phyloP scores from a whole-genome alignment of 1,140 invertebrate genomes.

The Hyles vespertilio region DNA sequence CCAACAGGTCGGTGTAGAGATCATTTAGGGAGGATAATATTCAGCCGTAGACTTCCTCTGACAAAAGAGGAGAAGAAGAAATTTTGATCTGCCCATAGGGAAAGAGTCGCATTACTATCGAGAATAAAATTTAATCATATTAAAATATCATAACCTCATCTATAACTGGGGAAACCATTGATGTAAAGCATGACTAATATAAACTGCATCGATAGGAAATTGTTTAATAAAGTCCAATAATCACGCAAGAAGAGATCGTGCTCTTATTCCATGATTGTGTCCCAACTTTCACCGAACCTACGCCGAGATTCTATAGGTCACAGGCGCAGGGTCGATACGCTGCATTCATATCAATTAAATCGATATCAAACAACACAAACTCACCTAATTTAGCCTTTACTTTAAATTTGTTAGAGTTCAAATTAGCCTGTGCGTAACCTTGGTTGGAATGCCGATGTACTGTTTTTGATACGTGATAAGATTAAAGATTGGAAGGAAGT shows the following conservation, averaged over 20 bases:
- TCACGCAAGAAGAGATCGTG: conserved; percentile 1
- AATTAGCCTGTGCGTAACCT: conserved; percentile 7
- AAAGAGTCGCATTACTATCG: too few species aligned
- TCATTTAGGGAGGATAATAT: too few species aligned
- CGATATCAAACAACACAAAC: conserved; percentile 9
- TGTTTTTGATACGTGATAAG: conserved; percentile 47
- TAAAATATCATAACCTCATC: too few species aligned
- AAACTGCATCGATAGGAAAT: too few species aligned
- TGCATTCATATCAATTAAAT: conserved; percentile 50
- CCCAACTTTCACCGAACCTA: conserved; percentile 53
- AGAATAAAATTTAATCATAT: too few species aligned
- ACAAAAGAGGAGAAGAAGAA: too few species aligned
- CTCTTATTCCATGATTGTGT: conserved; percentile 14
- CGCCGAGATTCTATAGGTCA: conserved; percentile 64
- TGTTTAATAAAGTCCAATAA: not conserved
- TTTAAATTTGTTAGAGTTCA: conserved; percentile 5
- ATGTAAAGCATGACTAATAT: too few species aligned
- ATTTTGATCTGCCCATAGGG: too few species aligned
- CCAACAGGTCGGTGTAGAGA: too few species aligned
- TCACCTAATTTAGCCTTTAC: conserved; percentile 23
- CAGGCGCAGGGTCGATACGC: conserved; percentile 47
- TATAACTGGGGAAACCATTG: too few species aligned
- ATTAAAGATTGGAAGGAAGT: conserved; percentile 24
- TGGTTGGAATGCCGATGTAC: conserved; percentile 16
- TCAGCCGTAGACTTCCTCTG: too few species aligned